These are phyloP conservation scores for Actinemys pallida DNA, from an alignment of 2,113 vertebrate species.

Conservation along the genomic window DNA sequence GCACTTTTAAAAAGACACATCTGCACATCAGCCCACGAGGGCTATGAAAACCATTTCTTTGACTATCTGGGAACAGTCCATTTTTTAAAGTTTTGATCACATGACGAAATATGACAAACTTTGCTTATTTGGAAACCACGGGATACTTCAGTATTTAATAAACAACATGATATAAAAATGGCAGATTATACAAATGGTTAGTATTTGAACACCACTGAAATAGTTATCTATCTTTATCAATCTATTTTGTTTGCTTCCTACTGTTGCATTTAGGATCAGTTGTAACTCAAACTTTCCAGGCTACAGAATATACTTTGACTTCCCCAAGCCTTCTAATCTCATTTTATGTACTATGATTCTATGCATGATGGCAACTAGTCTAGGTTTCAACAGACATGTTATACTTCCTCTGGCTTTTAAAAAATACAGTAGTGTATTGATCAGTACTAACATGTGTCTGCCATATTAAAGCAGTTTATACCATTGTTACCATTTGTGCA, in stretches of 20 bases:
- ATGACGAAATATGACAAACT: neutral
- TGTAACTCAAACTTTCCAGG: neutral
- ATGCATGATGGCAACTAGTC: neutral
- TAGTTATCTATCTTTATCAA: neutral
- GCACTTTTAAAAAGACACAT: neutral
- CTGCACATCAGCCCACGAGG: neutral
- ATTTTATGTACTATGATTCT: neutral
- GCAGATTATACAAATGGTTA: neutral
- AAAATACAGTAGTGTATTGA: neutral
- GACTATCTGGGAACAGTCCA: neutral
- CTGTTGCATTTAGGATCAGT: neutral
- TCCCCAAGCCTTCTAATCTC: neutral
- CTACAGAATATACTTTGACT: neutral
- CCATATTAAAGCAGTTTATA: neutral
- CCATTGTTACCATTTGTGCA: neutral
- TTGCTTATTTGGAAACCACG: neutral
- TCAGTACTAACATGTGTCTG: neutral
- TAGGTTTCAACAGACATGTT: neutral
- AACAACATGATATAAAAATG: neutral
- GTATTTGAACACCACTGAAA: neutral
- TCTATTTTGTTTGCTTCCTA: neutral
- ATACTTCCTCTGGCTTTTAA: neutral
- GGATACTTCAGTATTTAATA: neutral
- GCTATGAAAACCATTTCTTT: neutral
- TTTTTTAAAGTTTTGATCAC: slow-evolving; percentile 5